These are phyloP conservation scores for Sphaerophoria taeniata DNA, from an alignment of 2,888 invertebrate species.

Conservation along the genomic window DNA sequence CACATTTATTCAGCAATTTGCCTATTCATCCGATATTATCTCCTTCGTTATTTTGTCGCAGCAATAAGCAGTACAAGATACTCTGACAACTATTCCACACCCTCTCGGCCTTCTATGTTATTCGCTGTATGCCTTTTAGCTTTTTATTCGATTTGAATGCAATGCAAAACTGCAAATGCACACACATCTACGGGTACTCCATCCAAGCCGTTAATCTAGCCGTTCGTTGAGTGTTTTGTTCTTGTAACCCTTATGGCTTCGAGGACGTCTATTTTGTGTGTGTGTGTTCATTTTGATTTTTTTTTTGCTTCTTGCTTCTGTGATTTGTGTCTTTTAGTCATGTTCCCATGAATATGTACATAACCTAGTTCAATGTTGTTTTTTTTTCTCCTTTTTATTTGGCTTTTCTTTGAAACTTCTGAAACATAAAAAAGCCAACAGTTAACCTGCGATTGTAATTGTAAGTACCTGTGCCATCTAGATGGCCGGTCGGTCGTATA, in stretches of 20 bases:
- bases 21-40: conserved; percentile 59
- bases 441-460: conserved; percentile 23
- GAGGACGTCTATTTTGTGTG: conserved; percentile 58
- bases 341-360: conserved; percentile 60
- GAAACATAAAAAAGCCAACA: conserved; percentile 42
- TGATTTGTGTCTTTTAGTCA: conserved; percentile 51
- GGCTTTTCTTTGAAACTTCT: background rate
- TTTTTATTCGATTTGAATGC: conserved; percentile 61
- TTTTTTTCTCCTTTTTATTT: conserved; percentile 24
- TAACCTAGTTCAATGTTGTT: conserved; percentile 60
- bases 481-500: conserved; percentile 6
- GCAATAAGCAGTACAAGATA: conserved; percentile 12
- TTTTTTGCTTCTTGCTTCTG: conserved; percentile 26
- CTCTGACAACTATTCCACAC: background rate
- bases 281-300: conserved; percentile 10
- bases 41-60: conserved; percentile 43
- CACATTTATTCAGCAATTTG: conserved; percentile 62
- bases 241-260: conserved; percentile 56
- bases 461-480: conserved; percentile 6
- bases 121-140: conserved; percentile 31
- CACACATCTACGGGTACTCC: conserved; percentile 55
- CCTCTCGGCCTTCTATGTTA: background rate
- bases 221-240: background rate
- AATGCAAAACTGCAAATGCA: conserved; percentile 45
- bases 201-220: conserved; percentile 16